Percentiles rank a stretch among this genome's conserved stretches.
Evolutionary conservation across 2,888 invertebrate species (phyloP).

Genomic region (Mesorhabditis sp.): DNA sequence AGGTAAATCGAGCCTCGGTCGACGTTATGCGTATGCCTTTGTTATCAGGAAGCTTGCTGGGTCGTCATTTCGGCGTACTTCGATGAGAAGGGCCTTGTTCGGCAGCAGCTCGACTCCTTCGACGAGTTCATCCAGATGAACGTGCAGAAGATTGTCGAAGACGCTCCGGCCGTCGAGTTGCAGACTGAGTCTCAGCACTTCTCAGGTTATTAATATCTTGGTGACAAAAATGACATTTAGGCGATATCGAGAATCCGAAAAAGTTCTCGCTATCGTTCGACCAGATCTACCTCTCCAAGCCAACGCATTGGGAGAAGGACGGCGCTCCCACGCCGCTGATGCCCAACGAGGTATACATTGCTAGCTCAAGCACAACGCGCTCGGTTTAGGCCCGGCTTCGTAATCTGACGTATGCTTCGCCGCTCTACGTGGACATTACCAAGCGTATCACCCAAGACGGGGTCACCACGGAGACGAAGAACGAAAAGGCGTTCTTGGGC

Average conservation of each 20-base stretch:
- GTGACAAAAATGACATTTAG: constrained; percentile 17
- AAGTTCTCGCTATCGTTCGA: constrained; percentile 92
- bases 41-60: constrained; percentile 78
- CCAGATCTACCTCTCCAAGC: constrained; percentile 96
- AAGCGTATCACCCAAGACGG: constrained; percentile 75
- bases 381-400: constrained; percentile 75
- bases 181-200: constrained; percentile 93
- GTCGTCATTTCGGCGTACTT: constrained; percentile 99
- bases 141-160: constrained; percentile 97
- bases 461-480: constrained; percentile 72
- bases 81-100: constrained; percentile 97
- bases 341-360: constrained; percentile 77
- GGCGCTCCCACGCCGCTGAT: constrained; percentile 99
- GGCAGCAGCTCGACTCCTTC: constrained; percentile 97
- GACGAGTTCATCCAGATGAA: constrained; percentile 99
- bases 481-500: constrained; percentile 72
- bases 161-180: constrained; percentile 93
- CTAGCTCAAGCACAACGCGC: neutral
- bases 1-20: constrained; percentile 59
- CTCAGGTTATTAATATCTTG: constrained; percentile 69
- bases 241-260: constrained; percentile 65
- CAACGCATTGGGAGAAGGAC: constrained; percentile 99
- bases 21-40: neutral
- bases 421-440: constrained; percentile 95
- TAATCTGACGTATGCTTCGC: constrained; percentile 85